Percentiles rank a stretch among this genome's conserved stretches.
Evolutionary conservation across 2,113 vertebrate genomes (phyloP).

Genomic region (Atherinomorus stipes): DNA sequence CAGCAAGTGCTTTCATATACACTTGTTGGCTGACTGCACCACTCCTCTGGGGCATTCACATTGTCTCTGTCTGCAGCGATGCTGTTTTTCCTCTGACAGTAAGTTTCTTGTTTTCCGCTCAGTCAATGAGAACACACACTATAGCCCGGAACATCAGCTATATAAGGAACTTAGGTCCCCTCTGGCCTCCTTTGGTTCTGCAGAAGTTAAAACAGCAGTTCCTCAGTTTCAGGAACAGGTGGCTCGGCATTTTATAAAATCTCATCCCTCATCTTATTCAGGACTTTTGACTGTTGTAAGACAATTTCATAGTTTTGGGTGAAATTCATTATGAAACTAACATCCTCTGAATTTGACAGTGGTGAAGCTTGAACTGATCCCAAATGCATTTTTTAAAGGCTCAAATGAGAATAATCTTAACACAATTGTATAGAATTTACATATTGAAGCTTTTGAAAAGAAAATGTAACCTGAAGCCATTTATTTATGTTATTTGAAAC

Average conservation of each 20-base stretch:
- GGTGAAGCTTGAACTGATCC: too few relatives aligned
- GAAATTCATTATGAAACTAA: too few relatives aligned
- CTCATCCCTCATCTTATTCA: background rate
- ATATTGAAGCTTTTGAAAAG: too few relatives aligned
- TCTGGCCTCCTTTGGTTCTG: conserved; percentile 26
- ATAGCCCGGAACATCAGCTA: conserved; percentile 6
- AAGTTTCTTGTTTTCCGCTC: conserved; percentile 35
- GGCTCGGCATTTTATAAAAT: conserved; percentile 21
- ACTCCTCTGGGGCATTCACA: conserved; percentile 38
- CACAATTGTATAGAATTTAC: too few relatives aligned
- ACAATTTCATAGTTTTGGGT: background rate
- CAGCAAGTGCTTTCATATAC: conserved; percentile 3
- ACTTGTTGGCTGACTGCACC: conserved; percentile 29
- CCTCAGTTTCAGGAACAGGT: conserved; percentile 25
- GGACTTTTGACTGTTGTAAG: background rate
- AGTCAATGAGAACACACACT: conserved; percentile 17
- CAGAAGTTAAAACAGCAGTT: conserved; percentile 37
- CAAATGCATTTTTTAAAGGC: too few relatives aligned
- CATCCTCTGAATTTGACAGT: too few relatives aligned
- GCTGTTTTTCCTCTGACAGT: conserved; percentile 36
- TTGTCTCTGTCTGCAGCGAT: conserved; percentile 41
- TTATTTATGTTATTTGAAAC: too few relatives aligned
- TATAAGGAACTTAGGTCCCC: conserved; percentile 27
- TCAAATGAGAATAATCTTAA: too few relatives aligned
- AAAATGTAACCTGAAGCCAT: too few relatives aligned